These are phyloP conservation scores for Leucophenga maculata DNA, from an alignment of 2,888 invertebrate species.

Conservation along the genomic window DNA sequence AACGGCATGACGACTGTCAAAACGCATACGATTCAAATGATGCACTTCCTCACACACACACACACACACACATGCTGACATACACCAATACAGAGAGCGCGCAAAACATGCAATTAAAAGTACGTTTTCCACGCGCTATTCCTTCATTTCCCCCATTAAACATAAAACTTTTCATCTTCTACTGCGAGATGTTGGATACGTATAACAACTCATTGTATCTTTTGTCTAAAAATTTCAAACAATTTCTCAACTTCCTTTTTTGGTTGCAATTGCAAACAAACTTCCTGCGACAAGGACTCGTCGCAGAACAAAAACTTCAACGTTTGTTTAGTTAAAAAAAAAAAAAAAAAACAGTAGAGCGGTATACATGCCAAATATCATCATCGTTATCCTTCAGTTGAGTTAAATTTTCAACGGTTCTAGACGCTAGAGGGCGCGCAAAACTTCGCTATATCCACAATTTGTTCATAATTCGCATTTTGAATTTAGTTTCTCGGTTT, in stretches of 20 bases:
- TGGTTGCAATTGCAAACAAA: constrained; percentile 6
- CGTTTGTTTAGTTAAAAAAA: not conserved
- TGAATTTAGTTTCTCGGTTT: too few relatives aligned
- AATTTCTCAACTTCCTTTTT: constrained; percentile 2
- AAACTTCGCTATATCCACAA: too few relatives aligned
- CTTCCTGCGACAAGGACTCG: not conserved
- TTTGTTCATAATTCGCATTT: constrained; percentile 14
- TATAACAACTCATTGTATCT: not conserved
- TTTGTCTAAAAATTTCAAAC: constrained; percentile 13
- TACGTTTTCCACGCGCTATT: constrained; percentile 28
- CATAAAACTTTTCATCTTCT: constrained; percentile 37
- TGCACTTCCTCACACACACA: too few relatives aligned
- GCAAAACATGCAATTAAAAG: constrained; percentile 48
- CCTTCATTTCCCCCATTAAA: constrained; percentile 21
- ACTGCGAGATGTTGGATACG: constrained; percentile 21
- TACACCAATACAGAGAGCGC: not conserved
- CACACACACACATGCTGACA: too few relatives aligned
- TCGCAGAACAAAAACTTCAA: not conserved
- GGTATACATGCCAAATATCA: constrained; percentile 12
- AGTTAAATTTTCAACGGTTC: too few relatives aligned
- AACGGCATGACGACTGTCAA: constrained; percentile 37
- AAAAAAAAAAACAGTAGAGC: constrained; percentile 4
- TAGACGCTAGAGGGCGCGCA: too few relatives aligned
- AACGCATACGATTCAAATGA: constrained; percentile 28
- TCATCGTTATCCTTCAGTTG: too few relatives aligned